Evolutionary conservation across 2,797 vertebrate species (phyloP), one percentile per base, ranked within the genome.

Genomic region (Furcifer pardalis): DNA sequence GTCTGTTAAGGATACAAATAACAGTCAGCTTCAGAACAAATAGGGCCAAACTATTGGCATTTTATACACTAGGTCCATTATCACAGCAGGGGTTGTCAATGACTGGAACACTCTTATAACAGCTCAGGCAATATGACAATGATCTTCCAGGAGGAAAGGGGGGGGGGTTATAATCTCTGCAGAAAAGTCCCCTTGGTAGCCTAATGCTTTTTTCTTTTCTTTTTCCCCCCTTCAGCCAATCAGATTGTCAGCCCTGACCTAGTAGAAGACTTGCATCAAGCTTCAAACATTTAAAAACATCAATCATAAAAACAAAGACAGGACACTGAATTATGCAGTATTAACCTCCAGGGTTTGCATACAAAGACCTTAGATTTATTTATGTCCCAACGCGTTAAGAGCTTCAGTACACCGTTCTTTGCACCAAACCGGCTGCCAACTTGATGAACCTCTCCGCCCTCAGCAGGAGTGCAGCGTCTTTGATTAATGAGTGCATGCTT

Each of bases 321-420:
- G 96, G 97, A 97, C 96, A 97, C 86, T 96, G 95, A 97, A 98
- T 98, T 98, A 98, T 98, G 97, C 97, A 97, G 97, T 96, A 98
- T 98, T 98, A 98, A 98, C 98, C 98, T 98, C 97, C 96, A 97
- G 97, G 97, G 95, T 97, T 97, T 97, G 97, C 97, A 97, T 97
- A 97, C 96, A 97, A 97, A 97, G 97, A 97, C 96, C 94, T 97
- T 92, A 96, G 96, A 97, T 97, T 97, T 98, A 97, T 98, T 98
- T 98, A 97, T 97, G 97, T 96, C 96, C 90, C 91, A 95, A 94
- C 90, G 94, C 94, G 79, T 97, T 96, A 97, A 97, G 96, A 97
- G 97, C 96, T 94, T 95, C 95, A 94, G 95, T 90, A 96, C 95
- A 94, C 94, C 82, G 91, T 95, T 97, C 96, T 96, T 97, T 97